Evolutionary conservation across 2,797 vertebrate genomes (phyloP).

Genomic region (Sebastes trivittatus): DNA sequence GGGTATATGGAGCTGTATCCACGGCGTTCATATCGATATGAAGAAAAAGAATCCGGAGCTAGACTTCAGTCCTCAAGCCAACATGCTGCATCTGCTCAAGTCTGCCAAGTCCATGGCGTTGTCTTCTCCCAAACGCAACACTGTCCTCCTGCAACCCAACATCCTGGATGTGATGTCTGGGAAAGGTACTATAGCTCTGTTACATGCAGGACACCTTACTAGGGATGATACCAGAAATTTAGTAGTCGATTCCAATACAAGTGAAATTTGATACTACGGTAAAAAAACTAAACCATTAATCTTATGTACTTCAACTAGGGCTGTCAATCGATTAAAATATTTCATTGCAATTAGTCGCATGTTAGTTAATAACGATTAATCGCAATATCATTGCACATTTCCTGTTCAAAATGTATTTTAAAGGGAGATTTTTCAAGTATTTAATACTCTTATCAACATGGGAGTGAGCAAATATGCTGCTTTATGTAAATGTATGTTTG

Average conservation of each 20-base stretch:
- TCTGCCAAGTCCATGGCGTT: conserved; percentile 94
- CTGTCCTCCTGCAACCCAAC: conserved; percentile 78
- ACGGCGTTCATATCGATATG: conserved; percentile 96
- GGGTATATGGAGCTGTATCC: conserved; percentile 99
- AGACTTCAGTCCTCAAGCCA: conserved; percentile 93
- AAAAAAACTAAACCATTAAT: too few species aligned
- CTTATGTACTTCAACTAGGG: too few species aligned
- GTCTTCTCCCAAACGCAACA: conserved; percentile 91
- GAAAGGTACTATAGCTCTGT: conserved; percentile 78
- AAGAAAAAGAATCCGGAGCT: conserved; percentile 95
- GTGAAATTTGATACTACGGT: background rate
- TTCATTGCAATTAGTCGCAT: too few species aligned
- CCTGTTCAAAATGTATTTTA: too few species aligned
- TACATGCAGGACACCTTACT: background rate
- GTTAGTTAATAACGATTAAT: too few species aligned
- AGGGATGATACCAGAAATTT: background rate
- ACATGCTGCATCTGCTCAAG: conserved; percentile 96
- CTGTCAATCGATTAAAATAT: too few species aligned
- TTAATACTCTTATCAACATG: too few species aligned
- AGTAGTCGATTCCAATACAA: background rate
- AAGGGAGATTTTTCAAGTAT: too few species aligned
- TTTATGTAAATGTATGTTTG: too few species aligned
- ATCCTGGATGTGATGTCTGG: conserved; percentile 91
- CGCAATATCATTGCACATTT: too few species aligned
- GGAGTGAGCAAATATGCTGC: too few species aligned